Conservation (phyloP, 2,888 invertebrate genomes). For the Eristalinus sepulchralis region DNA sequence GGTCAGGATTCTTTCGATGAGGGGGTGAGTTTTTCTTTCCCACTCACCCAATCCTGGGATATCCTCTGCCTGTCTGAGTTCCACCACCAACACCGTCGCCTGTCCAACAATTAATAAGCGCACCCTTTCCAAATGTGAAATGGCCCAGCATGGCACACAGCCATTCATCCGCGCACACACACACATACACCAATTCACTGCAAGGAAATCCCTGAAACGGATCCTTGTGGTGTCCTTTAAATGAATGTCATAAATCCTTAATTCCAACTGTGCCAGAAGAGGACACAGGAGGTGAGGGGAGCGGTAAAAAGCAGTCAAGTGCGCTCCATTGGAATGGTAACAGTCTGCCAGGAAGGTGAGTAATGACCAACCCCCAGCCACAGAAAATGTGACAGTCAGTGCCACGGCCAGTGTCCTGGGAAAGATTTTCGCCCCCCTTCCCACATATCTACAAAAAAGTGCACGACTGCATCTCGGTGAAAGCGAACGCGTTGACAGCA, state of each 20-base stretch:
- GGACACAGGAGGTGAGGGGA: background rate
- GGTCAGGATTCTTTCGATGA: slow-evolving; percentile 50
- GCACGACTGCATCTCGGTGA: background rate
- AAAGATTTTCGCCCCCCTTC: background rate
- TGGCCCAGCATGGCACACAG: background rate
- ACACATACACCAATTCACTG: slow-evolving; percentile 13
- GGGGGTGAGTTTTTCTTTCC: slow-evolving; percentile 51
- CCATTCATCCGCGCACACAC: background rate
- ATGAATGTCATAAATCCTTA: slow-evolving; percentile 47
- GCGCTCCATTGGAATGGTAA: slow-evolving; percentile 1
- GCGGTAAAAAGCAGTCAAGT: slow-evolving; percentile 23
- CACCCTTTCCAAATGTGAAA: slow-evolving; percentile 19
- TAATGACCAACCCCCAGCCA: background rate
- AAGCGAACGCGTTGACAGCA: background rate
- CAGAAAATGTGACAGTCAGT: background rate
- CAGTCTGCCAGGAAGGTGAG: slow-evolving; percentile 15
- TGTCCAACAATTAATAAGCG: slow-evolving; percentile 39
- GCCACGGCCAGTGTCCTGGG: background rate
- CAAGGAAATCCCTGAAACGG: background rate
- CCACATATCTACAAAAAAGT: background rate
- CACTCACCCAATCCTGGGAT: background rate
- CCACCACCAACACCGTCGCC: background rate
- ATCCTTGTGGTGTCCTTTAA: slow-evolving; percentile 27
- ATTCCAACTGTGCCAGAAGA: background rate
- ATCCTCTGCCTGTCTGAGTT: background rate